Conservation (phyloP, 2,113 vertebrate species). For the Taxidea taxus region DNA sequence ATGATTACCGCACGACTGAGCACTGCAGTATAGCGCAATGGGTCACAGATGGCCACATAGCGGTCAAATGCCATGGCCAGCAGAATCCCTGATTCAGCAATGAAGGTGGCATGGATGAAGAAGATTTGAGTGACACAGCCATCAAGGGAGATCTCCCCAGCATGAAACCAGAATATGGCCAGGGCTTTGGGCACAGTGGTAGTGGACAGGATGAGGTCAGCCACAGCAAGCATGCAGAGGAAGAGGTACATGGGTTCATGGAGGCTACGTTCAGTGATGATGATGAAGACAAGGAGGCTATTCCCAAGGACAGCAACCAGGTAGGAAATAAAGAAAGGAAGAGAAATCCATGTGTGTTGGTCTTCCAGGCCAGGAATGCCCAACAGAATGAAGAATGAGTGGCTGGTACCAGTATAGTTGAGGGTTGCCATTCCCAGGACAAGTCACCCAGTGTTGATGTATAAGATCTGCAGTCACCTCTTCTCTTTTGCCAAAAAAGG, state of each 20-base stretch:
- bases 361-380: constrained; percentile 13
- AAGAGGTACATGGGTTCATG: not conserved
- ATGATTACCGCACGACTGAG: not conserved
- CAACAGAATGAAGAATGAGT: constrained; percentile 17
- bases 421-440: not conserved
- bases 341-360: constrained; percentile 7
- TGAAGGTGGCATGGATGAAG: constrained; percentile 44
- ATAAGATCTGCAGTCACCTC: not conserved
- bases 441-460: not conserved
- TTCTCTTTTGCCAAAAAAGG: not conserved
- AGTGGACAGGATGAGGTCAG: constrained; percentile 9
- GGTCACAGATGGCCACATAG: constrained; percentile 29
- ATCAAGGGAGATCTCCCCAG: not conserved
- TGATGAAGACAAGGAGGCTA: not conserved
- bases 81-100: constrained; percentile 11
- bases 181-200: constrained; percentile 34
- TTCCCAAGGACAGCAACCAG: constrained; percentile 19
- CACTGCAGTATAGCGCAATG: constrained; percentile 27
- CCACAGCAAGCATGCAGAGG: constrained; percentile 43
- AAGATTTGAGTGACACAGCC: not conserved
- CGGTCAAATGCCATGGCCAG: constrained; percentile 38
- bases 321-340: constrained; percentile 22
- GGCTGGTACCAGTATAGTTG: constrained; percentile 19
- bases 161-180: constrained; percentile 42
- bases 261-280: not conserved